Percentiles rank a stretch among this genome's conserved stretches.
Conservation (phyloP, 2,797 vertebrate species). For the Malacoraja senta region DNA sequence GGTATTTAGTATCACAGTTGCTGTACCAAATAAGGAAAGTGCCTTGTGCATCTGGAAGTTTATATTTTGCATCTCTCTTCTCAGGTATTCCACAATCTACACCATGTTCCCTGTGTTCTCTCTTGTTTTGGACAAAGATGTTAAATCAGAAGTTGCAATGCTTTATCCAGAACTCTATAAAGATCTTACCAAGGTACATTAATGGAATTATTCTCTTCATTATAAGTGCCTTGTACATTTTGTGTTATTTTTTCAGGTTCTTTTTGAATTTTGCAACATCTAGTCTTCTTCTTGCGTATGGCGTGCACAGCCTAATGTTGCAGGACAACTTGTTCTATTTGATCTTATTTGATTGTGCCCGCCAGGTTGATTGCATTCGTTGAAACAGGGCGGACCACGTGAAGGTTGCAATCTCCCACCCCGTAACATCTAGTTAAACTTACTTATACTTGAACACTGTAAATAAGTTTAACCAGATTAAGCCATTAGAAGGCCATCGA, state of each 20-base stretch:
- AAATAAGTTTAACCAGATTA: too few relatives aligned
- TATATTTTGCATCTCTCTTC: slow-evolving; percentile 39
- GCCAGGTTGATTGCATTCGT: too few relatives aligned
- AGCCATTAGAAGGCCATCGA: too few relatives aligned
- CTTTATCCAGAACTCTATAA: slow-evolving; percentile 96
- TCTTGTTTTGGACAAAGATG: slow-evolving; percentile 93
- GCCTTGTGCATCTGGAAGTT: not conserved
- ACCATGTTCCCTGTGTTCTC: slow-evolving; percentile 99
- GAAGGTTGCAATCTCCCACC: too few relatives aligned
- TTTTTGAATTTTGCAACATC: slow-evolving; percentile 9
- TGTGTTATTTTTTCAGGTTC: not conserved
- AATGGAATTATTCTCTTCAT: not conserved
- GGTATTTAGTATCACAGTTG: not conserved
- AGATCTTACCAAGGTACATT: slow-evolving; percentile 86
- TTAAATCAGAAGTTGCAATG: slow-evolving; percentile 97
- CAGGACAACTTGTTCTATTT: too few relatives aligned
- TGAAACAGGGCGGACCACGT: too few relatives aligned
- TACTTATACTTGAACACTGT: too few relatives aligned
- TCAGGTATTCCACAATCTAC: slow-evolving; percentile 90
- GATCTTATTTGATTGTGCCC: too few relatives aligned
- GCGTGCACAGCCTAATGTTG: too few relatives aligned
- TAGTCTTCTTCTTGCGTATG: too few relatives aligned
- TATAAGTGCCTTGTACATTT: too few relatives aligned
- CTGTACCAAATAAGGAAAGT: not conserved
- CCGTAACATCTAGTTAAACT: not conserved